phyloP scores from a whole-genome alignment of 2,113 vertebrate species.

The Lagopus muta region DNA sequence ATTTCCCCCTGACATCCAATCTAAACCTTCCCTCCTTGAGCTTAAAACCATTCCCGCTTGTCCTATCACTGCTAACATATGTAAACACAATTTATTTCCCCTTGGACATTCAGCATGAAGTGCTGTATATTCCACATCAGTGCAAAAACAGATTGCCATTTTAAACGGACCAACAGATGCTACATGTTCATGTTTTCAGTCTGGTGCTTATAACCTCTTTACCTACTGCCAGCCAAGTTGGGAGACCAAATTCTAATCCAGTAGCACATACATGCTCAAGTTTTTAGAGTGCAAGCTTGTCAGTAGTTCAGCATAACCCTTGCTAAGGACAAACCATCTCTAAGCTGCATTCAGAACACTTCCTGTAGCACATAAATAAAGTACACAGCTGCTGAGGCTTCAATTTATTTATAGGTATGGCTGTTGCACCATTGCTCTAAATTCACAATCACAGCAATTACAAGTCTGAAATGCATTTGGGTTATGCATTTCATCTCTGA shows the following conservation, averaged over 20 bases:
- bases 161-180: background rate
- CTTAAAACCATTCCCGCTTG: no score
- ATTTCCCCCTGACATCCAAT: no score
- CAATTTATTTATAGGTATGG: background rate
- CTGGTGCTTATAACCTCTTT: background rate
- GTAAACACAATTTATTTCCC: background rate
- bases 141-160: background rate
- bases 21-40: no score
- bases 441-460: background rate
- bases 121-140: fast-evolving
- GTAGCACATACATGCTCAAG: background rate
- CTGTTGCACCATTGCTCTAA: background rate
- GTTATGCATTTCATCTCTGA: background rate
- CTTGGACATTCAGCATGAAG: background rate
- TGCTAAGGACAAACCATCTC: background rate
- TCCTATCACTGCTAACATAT: no score
- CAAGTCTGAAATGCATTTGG: background rate
- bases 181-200: fast-evolving
- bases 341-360: background rate
- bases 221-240: background rate
- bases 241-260: background rate
- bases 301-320: background rate
- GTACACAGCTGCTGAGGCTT: background rate
- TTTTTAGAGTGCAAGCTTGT: background rate
- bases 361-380: background rate